These are phyloP conservation scores for Beroe ovata DNA, from an alignment of 37 sponge, comb jelly and placozoan species.

Conservation along the genomic window DNA sequence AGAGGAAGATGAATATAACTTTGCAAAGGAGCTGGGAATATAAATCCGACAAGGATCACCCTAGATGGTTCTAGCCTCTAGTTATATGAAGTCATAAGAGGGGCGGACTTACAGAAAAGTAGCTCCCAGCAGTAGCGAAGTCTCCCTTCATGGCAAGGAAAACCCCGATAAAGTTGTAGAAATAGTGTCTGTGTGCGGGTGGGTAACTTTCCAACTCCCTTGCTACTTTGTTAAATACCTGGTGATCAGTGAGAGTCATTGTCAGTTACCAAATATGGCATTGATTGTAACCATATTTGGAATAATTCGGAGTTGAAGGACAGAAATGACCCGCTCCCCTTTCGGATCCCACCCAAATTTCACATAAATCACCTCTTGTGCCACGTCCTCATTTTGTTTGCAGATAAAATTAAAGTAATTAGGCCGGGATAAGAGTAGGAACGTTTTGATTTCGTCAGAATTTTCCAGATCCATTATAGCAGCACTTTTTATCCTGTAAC, in stretches of 20 bases:
- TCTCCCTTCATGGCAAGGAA: conserved; percentile 31
- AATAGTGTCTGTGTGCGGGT: background rate
- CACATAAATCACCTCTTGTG: background rate
- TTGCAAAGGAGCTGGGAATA: no score
- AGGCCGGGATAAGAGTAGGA: background rate
- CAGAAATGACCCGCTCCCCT: no score
- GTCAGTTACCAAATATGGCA: background rate
- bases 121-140: background rate
- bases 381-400: background rate
- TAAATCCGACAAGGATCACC: no score
- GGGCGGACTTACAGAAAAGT: conserved; percentile 13
- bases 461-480: background rate
- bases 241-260: background rate
- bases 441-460: background rate
- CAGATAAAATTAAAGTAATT: background rate
- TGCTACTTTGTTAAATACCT: background rate
- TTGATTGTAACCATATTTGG: no score
- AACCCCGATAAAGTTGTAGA: conserved; percentile 17
- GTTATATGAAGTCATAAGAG: no score
- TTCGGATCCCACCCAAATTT: no score
- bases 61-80: no score
- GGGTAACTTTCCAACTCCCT: conserved; percentile 46
- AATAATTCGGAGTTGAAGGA: no score
- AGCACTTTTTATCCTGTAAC: background rate
- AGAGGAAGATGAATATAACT: background rate